A percentile compares a stretch with the other conserved stretches of the same genome.
Evolutionary conservation across 2,797 vertebrate genomes (phyloP).

Genomic region (Phrynocephalus vlangalii): DNA sequence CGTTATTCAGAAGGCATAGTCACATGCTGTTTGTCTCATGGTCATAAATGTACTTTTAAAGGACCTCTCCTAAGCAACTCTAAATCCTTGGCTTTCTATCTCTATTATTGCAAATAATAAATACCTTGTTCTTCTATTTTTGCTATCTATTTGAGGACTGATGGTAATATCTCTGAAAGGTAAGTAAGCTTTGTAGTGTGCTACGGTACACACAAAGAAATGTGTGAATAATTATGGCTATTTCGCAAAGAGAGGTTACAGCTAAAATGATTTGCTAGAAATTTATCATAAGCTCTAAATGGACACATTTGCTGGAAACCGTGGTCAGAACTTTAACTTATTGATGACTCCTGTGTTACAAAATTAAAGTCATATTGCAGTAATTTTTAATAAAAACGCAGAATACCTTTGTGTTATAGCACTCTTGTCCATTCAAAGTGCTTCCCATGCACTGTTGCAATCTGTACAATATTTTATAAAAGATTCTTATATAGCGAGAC

Average conservation of each 20-base stretch:
- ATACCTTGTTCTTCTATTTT: slow-evolving; percentile 77
- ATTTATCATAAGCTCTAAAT: slow-evolving; percentile 32
- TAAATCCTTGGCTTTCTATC: slow-evolving; percentile 42
- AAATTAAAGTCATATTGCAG: not conserved
- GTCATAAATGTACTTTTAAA: slow-evolving; percentile 32
- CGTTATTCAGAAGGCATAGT: slow-evolving; percentile 24
- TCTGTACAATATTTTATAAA: not conserved
- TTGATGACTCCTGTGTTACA: not conserved
- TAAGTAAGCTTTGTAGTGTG: slow-evolving; percentile 68
- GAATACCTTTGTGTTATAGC: not conserved
- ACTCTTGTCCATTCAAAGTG: slow-evolving; percentile 32
- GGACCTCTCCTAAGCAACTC: slow-evolving; percentile 51
- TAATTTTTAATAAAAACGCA: not conserved
- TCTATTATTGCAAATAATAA: slow-evolving; percentile 62
- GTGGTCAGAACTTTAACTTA: slow-evolving; percentile 16
- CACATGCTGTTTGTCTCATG: slow-evolving; percentile 20
- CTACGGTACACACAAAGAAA: slow-evolving; percentile 31
- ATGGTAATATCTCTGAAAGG: slow-evolving; percentile 74
- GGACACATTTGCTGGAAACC: slow-evolving; percentile 12
- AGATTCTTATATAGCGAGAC: not conserved
- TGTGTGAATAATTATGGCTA: slow-evolving; percentile 20
- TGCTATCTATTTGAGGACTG: slow-evolving; percentile 80
- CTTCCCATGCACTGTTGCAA: not conserved
- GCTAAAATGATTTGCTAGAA: slow-evolving; percentile 5
- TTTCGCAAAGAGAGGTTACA: slow-evolving; percentile 28